Conservation (phyloP, 2,113 vertebrate species). For the Hepsetus odoe region DNA sequence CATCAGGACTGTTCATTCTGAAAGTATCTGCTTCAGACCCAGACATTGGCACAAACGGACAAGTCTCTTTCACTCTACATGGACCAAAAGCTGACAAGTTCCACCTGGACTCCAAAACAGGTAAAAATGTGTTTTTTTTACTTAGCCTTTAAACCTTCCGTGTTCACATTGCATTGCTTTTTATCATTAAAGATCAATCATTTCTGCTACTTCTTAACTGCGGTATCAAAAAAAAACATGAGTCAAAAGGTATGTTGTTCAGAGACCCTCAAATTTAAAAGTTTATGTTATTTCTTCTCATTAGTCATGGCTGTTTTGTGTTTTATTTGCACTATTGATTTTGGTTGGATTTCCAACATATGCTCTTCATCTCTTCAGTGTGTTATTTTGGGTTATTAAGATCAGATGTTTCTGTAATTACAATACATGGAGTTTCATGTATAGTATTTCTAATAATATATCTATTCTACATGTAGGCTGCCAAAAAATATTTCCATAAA, state of each 20-base stretch:
- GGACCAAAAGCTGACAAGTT: conserved; percentile 88
- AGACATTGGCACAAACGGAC: conserved; percentile 85
- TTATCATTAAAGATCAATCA: not conserved
- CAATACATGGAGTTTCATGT: not conserved
- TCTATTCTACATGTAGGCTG: not conserved
- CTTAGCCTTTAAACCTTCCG: not conserved
- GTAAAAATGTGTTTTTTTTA: conserved; percentile 67
- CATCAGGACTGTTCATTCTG: conserved; percentile 79
- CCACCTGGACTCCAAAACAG: conserved; percentile 84
- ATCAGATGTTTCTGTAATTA: conserved; percentile 19
- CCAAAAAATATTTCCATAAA: not conserved
- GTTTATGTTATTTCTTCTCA: conserved; percentile 3
- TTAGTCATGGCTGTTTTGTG: conserved; percentile 7
- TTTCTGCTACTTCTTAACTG: not conserved
- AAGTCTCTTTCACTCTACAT: conserved; percentile 87
- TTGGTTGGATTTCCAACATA: conserved; percentile 27
- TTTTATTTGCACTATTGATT: conserved; percentile 32
- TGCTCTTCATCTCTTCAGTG: conserved; percentile 7
- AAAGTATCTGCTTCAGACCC: conserved; percentile 87
- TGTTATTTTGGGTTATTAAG: conserved; percentile 29
- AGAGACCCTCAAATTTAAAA: not conserved
- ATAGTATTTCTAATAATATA: not conserved
- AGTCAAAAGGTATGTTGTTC: not conserved
- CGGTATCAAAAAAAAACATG: not conserved
- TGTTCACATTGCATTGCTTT: conserved; percentile 27